Evolutionary conservation across 2,113 vertebrate species (phyloP).

Genomic region (Ailuropoda melanoleuca): DNA sequence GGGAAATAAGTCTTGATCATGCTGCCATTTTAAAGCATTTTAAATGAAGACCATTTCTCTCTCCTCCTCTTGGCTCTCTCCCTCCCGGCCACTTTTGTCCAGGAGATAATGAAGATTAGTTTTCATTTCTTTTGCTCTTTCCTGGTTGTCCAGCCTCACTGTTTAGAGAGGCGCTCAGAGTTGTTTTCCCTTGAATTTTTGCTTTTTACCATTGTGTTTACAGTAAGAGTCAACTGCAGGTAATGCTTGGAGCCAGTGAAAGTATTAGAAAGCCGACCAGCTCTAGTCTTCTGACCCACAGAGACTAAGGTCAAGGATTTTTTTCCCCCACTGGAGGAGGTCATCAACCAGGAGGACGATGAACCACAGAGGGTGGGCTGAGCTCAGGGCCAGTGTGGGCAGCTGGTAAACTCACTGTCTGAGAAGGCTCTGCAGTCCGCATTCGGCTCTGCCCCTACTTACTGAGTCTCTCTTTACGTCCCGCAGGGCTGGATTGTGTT

Average conservation of each 20-base stretch:
- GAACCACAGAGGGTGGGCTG: neutral
- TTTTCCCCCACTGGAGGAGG: neutral
- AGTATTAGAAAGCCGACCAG: neutral
- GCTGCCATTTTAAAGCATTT: neutral
- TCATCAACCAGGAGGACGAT: fast-evolving
- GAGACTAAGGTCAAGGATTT: neutral
- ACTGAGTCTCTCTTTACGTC: fast-evolving
- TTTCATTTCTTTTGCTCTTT: neutral
- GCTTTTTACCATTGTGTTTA: neutral
- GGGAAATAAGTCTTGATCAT: neutral
- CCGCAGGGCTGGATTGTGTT: neutral
- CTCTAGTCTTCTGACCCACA: neutral
- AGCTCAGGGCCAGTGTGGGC: fast-evolving
- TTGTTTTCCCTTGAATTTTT: neutral
- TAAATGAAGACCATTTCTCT: neutral
- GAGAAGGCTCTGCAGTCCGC: fast-evolving
- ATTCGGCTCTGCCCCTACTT: fast-evolving
- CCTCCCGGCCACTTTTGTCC: neutral
- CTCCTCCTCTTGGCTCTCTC: neutral
- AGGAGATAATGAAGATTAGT: neutral
- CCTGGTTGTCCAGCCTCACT: neutral
- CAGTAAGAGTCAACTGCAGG: too few species aligned
- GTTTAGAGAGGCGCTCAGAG: neutral
- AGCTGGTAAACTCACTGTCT: neutral
- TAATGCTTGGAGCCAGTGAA: neutral